These are phyloP conservation scores for Dysdera silvatica DNA, from an alignment of 1,140 invertebrate species.

Conservation along the genomic window DNA sequence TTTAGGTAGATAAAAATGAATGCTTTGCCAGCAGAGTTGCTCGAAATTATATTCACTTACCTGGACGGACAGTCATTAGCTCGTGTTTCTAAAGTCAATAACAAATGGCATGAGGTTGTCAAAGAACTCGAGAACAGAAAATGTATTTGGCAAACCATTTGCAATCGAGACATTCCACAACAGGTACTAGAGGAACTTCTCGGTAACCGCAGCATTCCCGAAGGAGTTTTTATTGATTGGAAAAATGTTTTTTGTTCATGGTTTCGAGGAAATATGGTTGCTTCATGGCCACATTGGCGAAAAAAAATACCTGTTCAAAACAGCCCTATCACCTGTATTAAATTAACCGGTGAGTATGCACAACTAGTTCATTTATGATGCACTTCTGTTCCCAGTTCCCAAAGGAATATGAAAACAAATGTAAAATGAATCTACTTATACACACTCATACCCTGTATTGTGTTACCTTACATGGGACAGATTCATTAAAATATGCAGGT, in stretches of 20 bases:
- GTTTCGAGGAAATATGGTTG: constrained; percentile 6
- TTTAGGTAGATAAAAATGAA: no score
- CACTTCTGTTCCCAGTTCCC: background rate
- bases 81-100: constrained; percentile 2
- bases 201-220: background rate
- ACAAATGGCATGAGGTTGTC: background rate
- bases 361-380: background rate
- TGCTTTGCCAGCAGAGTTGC: constrained; percentile 16
- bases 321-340: constrained; percentile 7
- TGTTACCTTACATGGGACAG: background rate
- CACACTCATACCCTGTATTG: background rate
- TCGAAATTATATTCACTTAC: constrained; percentile 9
- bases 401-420: background rate
- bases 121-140: background rate
- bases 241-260: constrained; percentile 1
- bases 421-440: background rate
- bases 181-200: constrained; percentile 7
- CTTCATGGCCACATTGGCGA: background rate
- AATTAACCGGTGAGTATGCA: constrained; percentile 2
- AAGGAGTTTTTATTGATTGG: constrained; percentile 1
- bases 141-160: constrained; percentile 5
- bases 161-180: constrained; percentile 2
- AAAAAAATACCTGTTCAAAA: background rate
- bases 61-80: constrained; percentile 13
- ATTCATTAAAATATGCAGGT: background rate